Evolutionary conservation across 2,888 invertebrate species (phyloP).

Genomic region (Eupsilia transversa): DNA sequence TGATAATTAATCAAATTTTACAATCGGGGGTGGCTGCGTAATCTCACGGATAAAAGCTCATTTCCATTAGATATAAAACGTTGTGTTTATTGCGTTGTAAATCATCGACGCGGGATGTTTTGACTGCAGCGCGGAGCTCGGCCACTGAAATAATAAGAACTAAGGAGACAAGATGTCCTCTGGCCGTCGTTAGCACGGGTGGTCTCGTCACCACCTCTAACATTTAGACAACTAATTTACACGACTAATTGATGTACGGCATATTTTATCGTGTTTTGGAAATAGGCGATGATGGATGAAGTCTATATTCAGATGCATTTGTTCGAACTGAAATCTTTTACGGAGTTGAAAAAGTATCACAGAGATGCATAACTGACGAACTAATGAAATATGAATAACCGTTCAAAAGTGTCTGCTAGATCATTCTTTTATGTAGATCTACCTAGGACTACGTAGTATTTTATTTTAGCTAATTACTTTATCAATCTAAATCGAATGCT

Average conservation of each 20-base stretch:
- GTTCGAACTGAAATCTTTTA: not conserved
- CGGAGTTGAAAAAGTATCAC: not conserved
- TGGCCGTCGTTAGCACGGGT: constrained; percentile 84
- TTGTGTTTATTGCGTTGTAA: constrained; percentile 87
- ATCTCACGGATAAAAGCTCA: constrained; percentile 87
- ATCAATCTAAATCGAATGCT: not conserved
- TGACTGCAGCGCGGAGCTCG: constrained; percentile 82
- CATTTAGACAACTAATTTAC: constrained; percentile 76
- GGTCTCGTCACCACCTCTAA: constrained; percentile 78
- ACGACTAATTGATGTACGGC: constrained; percentile 69
- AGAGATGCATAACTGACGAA: not conserved
- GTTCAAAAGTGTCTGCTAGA: not conserved
- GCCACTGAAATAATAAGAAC: constrained; percentile 89
- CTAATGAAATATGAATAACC: not conserved
- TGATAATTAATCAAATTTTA: constrained; percentile 79
- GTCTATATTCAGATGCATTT: constrained; percentile 35
- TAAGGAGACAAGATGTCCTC: constrained; percentile 84
- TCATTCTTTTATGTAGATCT: not conserved
- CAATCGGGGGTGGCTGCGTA: constrained; percentile 81
- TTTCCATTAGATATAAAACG: constrained; percentile 89
- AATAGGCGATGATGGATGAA: constrained; percentile 52
- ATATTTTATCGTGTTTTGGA: constrained; percentile 56
- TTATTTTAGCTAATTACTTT: not conserved
- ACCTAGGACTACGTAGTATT: not conserved
- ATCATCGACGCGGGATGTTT: constrained; percentile 89